phyloP scores from a whole-genome alignment of 2,888 invertebrate genomes.

The Bombyx huttoni region DNA sequence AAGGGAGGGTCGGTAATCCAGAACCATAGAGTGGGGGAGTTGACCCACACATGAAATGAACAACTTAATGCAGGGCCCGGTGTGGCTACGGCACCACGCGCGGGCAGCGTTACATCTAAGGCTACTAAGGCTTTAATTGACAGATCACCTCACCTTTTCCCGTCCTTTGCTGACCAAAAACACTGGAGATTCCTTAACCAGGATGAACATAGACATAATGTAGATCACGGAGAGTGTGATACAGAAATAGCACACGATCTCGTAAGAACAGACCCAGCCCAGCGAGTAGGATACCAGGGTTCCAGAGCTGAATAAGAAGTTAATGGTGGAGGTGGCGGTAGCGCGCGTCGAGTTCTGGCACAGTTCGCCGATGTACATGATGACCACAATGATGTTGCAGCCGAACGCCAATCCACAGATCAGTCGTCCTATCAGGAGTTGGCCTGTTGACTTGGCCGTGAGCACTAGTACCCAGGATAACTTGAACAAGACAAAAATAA shows the following conservation, averaged over 20 bases:
- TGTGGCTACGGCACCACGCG: too few species aligned
- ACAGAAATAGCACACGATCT: slow-evolving; percentile 20
- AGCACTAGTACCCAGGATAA: slow-evolving; percentile 23
- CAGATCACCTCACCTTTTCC: slow-evolving; percentile 18
- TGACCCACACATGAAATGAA: too few species aligned
- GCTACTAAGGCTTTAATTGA: neutral
- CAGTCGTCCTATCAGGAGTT: slow-evolving; percentile 50
- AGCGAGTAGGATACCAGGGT: slow-evolving; percentile 17
- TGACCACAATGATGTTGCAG: slow-evolving; percentile 50
- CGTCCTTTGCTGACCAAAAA: slow-evolving; percentile 19
- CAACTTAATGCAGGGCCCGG: too few species aligned
- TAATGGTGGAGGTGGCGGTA: slow-evolving; percentile 8
- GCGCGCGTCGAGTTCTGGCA: slow-evolving; percentile 17
- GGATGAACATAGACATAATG: slow-evolving; percentile 12
- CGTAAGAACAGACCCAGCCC: slow-evolving; percentile 28
- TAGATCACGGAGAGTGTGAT: slow-evolving; percentile 13
- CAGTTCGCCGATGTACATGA: slow-evolving; percentile 69
- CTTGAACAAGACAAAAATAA: slow-evolving; percentile 15
- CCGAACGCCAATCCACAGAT: slow-evolving; percentile 64
- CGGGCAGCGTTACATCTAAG: too few species aligned
- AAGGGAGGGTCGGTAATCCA: too few species aligned
- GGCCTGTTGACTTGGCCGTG: slow-evolving; percentile 15
- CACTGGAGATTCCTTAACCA: slow-evolving; percentile 23
- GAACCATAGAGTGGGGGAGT: too few species aligned
- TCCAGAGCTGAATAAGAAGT: slow-evolving; percentile 17